Percentiles rank a stretch among this genome's conserved stretches.
These are phyloP conservation scores for Benthosema pterotum DNA, from an alignment of 2,797 vertebrate genomes.

Conservation along the genomic window DNA sequence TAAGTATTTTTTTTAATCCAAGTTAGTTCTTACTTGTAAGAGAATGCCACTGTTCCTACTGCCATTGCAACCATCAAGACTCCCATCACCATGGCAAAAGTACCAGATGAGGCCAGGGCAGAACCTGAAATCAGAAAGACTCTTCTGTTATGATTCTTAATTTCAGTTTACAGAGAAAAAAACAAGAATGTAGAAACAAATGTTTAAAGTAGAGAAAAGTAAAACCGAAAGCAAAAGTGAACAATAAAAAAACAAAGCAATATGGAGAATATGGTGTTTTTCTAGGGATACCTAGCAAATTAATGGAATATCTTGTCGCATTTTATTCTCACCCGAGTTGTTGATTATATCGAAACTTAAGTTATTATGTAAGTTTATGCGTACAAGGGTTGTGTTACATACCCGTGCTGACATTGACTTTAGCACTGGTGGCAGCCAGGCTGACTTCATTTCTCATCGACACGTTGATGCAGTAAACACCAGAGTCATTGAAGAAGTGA, in stretches of 20 bases:
- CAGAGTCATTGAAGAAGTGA: conserved; percentile 86
- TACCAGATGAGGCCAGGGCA: conserved; percentile 57
- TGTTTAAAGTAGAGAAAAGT: too few relatives aligned
- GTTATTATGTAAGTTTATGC: too few relatives aligned
- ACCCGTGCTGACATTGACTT: conserved; percentile 83
- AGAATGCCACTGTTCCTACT: conserved; percentile 71
- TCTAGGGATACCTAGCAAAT: too few relatives aligned
- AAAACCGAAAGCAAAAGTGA: too few relatives aligned
- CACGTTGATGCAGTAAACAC: conserved; percentile 91
- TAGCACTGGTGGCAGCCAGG: conserved; percentile 85
- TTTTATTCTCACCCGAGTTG: too few relatives aligned
- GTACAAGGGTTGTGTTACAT: neutral
- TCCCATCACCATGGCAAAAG: conserved; percentile 71
- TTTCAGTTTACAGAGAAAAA: neutral
- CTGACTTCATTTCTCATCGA: conserved; percentile 88
- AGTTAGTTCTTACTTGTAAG: conserved; percentile 77
- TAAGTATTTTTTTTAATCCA: neutral
- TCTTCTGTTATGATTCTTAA: neutral
- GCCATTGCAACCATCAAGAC: conserved; percentile 69
- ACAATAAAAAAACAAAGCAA: too few relatives aligned
- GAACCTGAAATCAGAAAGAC: conserved; percentile 56
- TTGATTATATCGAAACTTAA: too few relatives aligned
- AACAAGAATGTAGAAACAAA: neutral
- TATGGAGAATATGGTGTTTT: too few relatives aligned
- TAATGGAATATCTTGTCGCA: too few relatives aligned